Evolutionary conservation across 1,140 invertebrate genomes (phyloP), one percentile per base, ranked within the genome.

Genomic region (Mylabris phalerata): DNA sequence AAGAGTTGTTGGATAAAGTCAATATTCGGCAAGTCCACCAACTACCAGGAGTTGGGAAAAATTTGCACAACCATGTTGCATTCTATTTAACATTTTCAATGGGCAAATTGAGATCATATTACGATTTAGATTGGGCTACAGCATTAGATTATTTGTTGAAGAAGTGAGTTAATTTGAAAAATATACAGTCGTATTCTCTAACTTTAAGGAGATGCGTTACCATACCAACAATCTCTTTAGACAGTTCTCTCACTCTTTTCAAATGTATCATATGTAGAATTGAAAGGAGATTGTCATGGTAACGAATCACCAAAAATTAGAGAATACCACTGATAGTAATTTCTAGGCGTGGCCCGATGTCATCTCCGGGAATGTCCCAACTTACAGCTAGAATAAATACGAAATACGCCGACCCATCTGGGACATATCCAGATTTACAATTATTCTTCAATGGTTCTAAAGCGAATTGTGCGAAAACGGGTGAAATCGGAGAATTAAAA

Each of bases 31-130:
- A 72, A 46, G 77, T 83, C 0, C 78, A 82, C 27, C 79, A 90
- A 57, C 73, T 89, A n/a, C 84, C 82, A 0, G 87, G 87, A 0
- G 89, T 91, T 2, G 88, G 89, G 0, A 78, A 83, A 57, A 90
- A 90, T 67, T 72, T 90, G 1, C 87, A 87, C 9, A 87, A 88
- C 67, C 86, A 88, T 62, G 82, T 86, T 0, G 82, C 85, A 0
- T 82, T 79, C 38, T 79, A 74, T 9, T 62, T 83, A 39, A 67
- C 70, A 25, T 81, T 78, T 57, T 71, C 66, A 0, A 51, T 82
- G 57, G 73, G 68, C 38, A 81, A 81, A 61, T 72, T 77, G 51
- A 78, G 76, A 3, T 80, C 82, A 43, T 71, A 75, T 0, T 80
- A 80, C 41, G 79, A 83, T 45, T 60, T 87, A n/a, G 80, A 80